These are phyloP conservation scores for Anser cygnoides DNA, from an alignment of 2,113 vertebrate species.

Conservation along the genomic window DNA sequence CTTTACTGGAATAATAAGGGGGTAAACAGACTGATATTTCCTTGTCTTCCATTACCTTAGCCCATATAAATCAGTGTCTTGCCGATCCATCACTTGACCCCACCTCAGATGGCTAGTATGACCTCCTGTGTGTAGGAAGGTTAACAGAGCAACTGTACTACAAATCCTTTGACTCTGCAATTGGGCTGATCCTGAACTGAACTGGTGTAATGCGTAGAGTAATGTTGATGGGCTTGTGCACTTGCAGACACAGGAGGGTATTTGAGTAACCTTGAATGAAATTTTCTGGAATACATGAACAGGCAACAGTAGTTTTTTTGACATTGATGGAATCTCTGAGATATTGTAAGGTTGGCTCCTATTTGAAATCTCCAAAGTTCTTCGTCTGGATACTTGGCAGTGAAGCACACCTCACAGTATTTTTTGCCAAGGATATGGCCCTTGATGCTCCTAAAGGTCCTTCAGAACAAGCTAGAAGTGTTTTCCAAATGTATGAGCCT, in stretches of 20 bases:
- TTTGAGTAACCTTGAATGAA: background rate
- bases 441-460: background rate
- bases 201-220: background rate
- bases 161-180: background rate
- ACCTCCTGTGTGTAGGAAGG: background rate
- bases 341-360: conserved; percentile 85
- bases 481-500: background rate
- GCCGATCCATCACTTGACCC: background rate
- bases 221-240: background rate
- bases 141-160: background rate
- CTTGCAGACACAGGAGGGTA: background rate
- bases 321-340: too few relatives aligned
- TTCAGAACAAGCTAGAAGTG: background rate
- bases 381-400: conserved; percentile 99
- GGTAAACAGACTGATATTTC: background rate
- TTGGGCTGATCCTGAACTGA: fast-evolving
- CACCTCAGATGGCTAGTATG: background rate
- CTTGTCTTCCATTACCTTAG: background rate
- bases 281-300: background rate
- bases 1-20: background rate
- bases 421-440: background rate
- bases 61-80: background rate
- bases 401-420: conserved; percentile 84
- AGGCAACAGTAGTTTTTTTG: background rate
- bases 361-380: conserved; percentile 97